These are phyloP conservation scores for Drosophila guanche DNA, from an alignment of 1,140 invertebrate species.

Conservation along the genomic window DNA sequence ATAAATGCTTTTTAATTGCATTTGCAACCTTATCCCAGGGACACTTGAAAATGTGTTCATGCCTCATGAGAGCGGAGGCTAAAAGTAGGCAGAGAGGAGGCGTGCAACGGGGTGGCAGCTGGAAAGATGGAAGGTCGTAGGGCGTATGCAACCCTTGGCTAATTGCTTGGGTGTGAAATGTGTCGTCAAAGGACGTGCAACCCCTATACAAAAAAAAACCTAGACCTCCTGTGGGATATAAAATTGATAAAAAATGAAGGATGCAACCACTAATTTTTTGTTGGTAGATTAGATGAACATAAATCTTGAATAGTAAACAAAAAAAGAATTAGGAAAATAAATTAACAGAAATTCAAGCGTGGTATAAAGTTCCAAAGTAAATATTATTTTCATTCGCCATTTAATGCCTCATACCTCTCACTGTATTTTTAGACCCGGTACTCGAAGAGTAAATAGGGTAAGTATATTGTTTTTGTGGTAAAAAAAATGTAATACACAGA, in stretches of 20 bases:
- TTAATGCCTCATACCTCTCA: neutral
- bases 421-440: neutral
- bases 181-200: conserved; percentile 42
- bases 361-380: neutral
- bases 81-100: conserved; percentile 8
- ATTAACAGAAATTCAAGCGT: neutral
- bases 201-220: conserved; percentile 30
- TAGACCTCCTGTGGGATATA: conserved; percentile 29
- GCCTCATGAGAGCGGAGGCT: conserved; percentile 21
- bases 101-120: neutral
- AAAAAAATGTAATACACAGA: too few species aligned
- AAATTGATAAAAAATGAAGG: conserved; percentile 22
- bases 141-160: conserved; percentile 57
- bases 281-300: conserved; percentile 28
- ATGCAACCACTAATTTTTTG: conserved; percentile 33
- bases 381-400: neutral
- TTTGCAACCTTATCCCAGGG: conserved; percentile 53
- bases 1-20: conserved; percentile 78
- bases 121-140: conserved; percentile 14
- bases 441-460: too few species aligned
- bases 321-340: neutral
- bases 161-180: conserved; percentile 69
- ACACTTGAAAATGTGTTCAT: conserved; percentile 57
- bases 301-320: conserved; percentile 12
- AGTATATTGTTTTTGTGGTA: too few species aligned